These are phyloP conservation scores for Aphelocoma californica DNA, from an alignment of 2,797 vertebrate genomes.

Conservation along the genomic window DNA sequence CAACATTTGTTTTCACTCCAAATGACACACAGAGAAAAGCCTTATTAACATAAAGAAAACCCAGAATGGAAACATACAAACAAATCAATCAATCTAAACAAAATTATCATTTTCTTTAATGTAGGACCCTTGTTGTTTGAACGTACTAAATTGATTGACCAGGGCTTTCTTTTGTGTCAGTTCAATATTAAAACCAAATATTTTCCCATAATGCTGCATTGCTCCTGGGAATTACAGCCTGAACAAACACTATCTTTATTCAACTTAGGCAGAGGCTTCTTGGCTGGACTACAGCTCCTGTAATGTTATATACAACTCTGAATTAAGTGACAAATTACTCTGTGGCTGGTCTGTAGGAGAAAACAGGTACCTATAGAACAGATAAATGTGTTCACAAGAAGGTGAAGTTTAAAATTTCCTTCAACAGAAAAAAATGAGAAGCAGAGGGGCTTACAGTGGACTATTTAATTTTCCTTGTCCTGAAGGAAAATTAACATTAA, in stretches of 20 bases:
- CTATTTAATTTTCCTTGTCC: neutral
- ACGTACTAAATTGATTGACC: neutral
- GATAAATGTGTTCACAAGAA: neutral
- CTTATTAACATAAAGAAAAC: neutral
- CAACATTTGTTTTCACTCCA: slow-evolving; percentile 29
- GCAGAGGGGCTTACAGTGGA: neutral
- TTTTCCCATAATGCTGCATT: slow-evolving; percentile 47
- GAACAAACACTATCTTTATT: slow-evolving; percentile 8
- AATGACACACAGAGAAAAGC: neutral
- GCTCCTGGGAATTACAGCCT: slow-evolving; percentile 14
- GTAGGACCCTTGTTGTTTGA: neutral
- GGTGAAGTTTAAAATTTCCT: slow-evolving; percentile 30
- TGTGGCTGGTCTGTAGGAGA: neutral
- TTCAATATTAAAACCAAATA: slow-evolving; percentile 24
- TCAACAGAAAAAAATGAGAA: neutral
- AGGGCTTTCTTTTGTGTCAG: neutral
- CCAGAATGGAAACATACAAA: neutral
- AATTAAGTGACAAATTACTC: slow-evolving; percentile 49
- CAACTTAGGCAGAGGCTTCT: slow-evolving; percentile 15
- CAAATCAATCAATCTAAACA: neutral
- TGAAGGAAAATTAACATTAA: slow-evolving; percentile 23
- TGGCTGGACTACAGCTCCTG: slow-evolving; percentile 37
- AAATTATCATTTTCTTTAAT: neutral
- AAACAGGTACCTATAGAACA: neutral
- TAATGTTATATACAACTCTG: slow-evolving; percentile 8